Conservation (phyloP, 2,797 vertebrate species). For the Lycodopsis pacificus region DNA sequence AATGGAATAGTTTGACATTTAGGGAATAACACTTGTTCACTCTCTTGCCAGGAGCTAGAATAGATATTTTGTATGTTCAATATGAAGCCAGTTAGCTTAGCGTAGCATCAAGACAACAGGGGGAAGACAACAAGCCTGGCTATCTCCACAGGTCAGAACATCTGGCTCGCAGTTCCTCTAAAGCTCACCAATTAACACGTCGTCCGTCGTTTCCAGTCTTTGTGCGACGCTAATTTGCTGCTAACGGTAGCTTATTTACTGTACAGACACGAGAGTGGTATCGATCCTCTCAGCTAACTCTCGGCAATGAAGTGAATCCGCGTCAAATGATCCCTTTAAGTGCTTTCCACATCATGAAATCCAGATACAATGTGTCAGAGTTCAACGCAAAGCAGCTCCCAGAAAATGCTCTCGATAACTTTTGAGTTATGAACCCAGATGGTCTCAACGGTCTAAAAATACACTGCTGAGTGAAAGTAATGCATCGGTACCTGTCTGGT, state of each 20-base stretch:
- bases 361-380: not conserved
- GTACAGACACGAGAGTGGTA: not conserved
- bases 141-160: not conserved
- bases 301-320: not conserved
- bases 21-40: not conserved
- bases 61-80: not conserved
- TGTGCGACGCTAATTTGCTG: not conserved
- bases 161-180: not conserved
- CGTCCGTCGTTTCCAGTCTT: not conserved
- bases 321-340: not conserved
- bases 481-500: not conserved
- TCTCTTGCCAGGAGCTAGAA: not conserved
- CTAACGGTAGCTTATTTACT: not conserved
- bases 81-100: not conserved
- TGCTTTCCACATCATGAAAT: not conserved
- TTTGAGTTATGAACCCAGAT: not conserved
- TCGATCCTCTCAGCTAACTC: not conserved
- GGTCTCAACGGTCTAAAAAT: conserved; percentile 8
- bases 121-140: not conserved
- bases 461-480: conserved; percentile 5
- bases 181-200: not conserved
- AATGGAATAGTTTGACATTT: not conserved
- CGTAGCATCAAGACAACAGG: not conserved
- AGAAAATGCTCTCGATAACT: not conserved
- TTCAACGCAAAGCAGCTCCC: not conserved